A percentile compares a stretch with the other conserved stretches of the same genome.
Evolutionary conservation across 2,888 invertebrate species (phyloP).

Genomic region (Homarus gammarus): DNA sequence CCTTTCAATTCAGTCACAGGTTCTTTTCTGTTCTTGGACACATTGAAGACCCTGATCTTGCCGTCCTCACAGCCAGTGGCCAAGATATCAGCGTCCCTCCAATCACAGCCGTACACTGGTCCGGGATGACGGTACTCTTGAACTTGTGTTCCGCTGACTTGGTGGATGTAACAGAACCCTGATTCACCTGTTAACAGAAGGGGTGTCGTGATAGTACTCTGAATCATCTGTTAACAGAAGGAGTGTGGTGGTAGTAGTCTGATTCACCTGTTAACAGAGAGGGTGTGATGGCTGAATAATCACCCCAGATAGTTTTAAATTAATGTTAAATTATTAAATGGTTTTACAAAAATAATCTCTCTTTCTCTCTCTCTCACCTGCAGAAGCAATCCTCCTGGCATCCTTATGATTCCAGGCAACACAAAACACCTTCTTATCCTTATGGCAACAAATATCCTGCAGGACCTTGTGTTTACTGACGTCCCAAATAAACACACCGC

Average conservation of each 20-base stretch:
- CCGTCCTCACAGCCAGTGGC: conserved; percentile 80
- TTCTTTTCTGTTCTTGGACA: conserved; percentile 78
- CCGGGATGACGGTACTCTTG: conserved; percentile 79
- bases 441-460: conserved; percentile 72
- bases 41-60: conserved; percentile 79
- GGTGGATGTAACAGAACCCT: conserved; percentile 79
- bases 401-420: conserved; percentile 80
- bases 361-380: no score
- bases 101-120: conserved; percentile 80
- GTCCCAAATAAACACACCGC: conserved; percentile 80
- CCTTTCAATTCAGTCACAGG: conserved; percentile 78
- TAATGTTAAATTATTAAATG: no score
- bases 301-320: no score
- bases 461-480: conserved; percentile 78
- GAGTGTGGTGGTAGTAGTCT: conserved; percentile 79
- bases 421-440: conserved; percentile 78
- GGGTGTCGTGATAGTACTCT: conserved; percentile 79
- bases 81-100: conserved; percentile 80
- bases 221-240: conserved; percentile 78
- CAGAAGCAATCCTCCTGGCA: conserved; percentile 77
- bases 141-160: conserved; percentile 79
- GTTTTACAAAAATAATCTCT: no score
- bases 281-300: no score
- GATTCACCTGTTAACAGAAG: conserved; percentile 78
- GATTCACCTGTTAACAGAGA: conserved; percentile 78